phyloP scores from a whole-genome alignment of 2,113 vertebrate species.

The Galeopterus variegatus region DNA sequence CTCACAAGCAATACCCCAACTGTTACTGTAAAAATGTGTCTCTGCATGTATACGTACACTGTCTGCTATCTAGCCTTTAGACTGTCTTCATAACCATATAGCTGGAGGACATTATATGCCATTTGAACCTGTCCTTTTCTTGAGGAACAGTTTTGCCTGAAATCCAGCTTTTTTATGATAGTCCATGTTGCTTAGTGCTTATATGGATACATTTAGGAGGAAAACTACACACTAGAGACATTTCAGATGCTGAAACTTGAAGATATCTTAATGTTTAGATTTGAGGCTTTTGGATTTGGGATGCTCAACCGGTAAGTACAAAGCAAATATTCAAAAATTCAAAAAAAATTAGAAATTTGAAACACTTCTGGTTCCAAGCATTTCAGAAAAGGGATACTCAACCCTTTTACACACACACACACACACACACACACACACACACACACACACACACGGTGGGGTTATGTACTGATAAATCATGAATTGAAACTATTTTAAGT shows the following conservation, averaged over 20 bases:
- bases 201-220: background rate
- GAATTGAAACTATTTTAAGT: no score
- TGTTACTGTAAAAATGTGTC: background rate
- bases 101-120: no score
- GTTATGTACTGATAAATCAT: no score
- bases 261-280: background rate
- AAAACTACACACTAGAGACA: background rate
- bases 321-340: no score
- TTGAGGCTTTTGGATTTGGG: no score
- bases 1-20: background rate
- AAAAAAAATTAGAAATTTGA: no score
- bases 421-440: no score
- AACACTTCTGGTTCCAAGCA: no score
- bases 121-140: background rate
- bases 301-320: no score
- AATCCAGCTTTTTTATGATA: background rate
- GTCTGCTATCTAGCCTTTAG: background rate
- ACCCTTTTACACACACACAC: no score
- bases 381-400: no score
- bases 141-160: background rate
- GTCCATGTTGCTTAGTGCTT: background rate
- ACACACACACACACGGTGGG: no score
- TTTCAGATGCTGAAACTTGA: background rate
- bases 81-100: background rate
- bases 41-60: background rate